Percentiles rank a stretch among this genome's conserved stretches.
phyloP scores from a whole-genome alignment of 2,113 vertebrate species.

The Pelmatolapia mariae region DNA sequence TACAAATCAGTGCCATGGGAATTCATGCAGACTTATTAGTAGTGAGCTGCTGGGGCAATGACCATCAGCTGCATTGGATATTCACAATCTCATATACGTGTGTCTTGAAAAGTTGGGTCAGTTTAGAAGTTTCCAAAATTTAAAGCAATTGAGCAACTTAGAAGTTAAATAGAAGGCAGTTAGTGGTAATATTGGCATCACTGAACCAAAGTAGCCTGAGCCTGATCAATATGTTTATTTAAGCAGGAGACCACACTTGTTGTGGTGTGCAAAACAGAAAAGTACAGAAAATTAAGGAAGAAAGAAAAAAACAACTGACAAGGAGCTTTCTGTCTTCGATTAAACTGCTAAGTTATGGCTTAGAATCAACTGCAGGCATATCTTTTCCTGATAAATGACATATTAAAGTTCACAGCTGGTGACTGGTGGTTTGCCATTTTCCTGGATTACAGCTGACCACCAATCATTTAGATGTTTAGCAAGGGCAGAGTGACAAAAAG shows the following conservation, averaged over 20 bases:
- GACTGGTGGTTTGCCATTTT: slow-evolving; percentile 45
- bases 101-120: background rate
- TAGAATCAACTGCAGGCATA: slow-evolving; percentile 9
- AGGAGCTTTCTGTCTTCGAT: background rate
- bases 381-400: slow-evolving; percentile 37
- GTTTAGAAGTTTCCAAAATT: background rate
- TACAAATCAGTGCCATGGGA: background rate
- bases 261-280: background rate
- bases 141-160: background rate
- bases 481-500: slow-evolving; percentile 23
- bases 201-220: background rate
- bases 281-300: background rate
- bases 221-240: background rate
- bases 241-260: background rate
- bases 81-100: background rate
- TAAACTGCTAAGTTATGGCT: slow-evolving; percentile 23
- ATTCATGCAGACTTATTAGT: background rate
- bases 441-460: slow-evolving; percentile 37
- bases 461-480: slow-evolving; percentile 38
- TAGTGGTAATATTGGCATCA: background rate
- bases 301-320: background rate
- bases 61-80: background rate
- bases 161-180: background rate
- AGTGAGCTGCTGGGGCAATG: background rate
- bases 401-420: slow-evolving; percentile 36